Base-by-base conservation (phyloP, 1,140 invertebrate species). In the Chrysoperla carnea region DNA sequence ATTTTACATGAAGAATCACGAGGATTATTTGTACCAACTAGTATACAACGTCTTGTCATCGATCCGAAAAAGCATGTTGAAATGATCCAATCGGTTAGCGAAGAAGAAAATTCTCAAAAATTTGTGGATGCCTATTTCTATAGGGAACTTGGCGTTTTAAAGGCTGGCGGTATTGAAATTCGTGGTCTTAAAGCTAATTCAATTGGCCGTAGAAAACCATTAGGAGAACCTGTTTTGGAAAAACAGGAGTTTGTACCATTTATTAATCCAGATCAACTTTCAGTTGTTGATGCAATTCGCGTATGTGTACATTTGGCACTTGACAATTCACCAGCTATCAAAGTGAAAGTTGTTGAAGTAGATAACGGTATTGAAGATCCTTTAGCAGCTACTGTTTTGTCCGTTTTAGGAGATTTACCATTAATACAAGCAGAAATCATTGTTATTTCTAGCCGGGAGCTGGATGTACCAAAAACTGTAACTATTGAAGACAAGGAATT, bases 131-230 rank as follows among this genome's bases (percentile, higher is more conserved):
- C 68, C 29, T 65, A 64, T 52, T 58, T 69, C 1, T 62, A 66
- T 33, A 67, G 67, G 28, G 61, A 67, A 0, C 50, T 56, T 2
- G 62, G 61, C 14, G 58, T 67, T 37, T 54, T 65, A 46, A 67
- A 76, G 43, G 73, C 78, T 41, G 87, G 85, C 29, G 85, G 86
- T 40, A 78, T 94, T 11, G 83, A 89, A 63, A 73, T 93, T 23
- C 69, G 75, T 44, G 88, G 86, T 36, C 59, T 94, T 0, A 78
- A 81, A 50, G 83, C 84, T 0, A 84, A 44, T 11, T 46, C 78
- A 4, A 89, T 93, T 37, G 69, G 83, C 6, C 72, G 76, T 44
- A 72, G 68, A 17, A 68, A 73, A 46, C 66, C 68, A 8, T 60
- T 70, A 5, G 72, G 70, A 7, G 68, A 78, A 14, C 78, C 80